Evolutionary conservation across 2,888 invertebrate genomes (phyloP).

Genomic region (Clostera curtula): DNA sequence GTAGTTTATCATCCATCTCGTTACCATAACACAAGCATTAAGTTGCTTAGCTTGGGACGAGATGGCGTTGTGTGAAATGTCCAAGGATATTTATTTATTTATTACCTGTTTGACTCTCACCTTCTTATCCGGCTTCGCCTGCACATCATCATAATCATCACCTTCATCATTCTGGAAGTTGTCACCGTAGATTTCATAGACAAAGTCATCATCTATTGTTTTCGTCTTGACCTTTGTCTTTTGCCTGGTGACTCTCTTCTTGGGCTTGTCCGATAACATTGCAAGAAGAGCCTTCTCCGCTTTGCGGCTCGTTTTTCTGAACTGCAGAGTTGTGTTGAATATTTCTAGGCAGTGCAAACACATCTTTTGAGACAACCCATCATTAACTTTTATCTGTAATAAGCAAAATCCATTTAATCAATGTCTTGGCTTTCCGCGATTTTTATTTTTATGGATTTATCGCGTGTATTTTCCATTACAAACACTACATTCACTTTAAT

Average conservation of each 20-base stretch:
- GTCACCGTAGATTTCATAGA: constrained; percentile 24
- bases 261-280: constrained; percentile 22
- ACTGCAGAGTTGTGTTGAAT: constrained; percentile 36
- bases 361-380: constrained; percentile 54
- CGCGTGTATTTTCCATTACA: no score
- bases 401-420: neutral
- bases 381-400: constrained; percentile 47
- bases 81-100: no score
- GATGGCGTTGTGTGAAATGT: no score
- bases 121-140: constrained; percentile 5
- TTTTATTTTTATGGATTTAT: no score
- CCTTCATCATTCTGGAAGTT: constrained; percentile 31
- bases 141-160: constrained; percentile 15
- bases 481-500: no score
- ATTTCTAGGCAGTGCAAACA: constrained; percentile 37
- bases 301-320: constrained; percentile 39
- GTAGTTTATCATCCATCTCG: no score
- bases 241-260: constrained; percentile 17
- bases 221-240: constrained; percentile 11
- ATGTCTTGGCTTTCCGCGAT: no score
- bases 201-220: constrained; percentile 16
- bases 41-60: no score
- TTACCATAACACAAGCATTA: no score
- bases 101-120: constrained; percentile 13
- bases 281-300: constrained; percentile 36